Evolutionary conservation across 2,113 vertebrate genomes (phyloP).

Genomic region (Cyprinus carpio): DNA sequence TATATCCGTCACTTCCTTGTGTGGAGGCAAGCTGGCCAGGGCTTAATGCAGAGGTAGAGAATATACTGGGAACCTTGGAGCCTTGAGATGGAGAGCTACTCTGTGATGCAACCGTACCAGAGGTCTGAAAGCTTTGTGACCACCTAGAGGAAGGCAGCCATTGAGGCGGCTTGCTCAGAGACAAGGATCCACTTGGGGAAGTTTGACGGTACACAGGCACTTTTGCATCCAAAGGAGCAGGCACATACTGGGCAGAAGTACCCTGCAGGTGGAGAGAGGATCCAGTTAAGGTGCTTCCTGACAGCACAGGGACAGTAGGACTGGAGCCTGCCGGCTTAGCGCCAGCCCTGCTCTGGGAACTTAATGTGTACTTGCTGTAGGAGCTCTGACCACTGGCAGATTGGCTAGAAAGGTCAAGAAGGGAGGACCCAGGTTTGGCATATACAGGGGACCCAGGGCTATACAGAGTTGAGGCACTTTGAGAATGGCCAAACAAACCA

Average conservation of each 20-base stretch:
- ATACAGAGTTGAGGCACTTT: not conserved
- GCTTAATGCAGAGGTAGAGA: not conserved
- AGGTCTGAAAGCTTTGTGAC: not conserved
- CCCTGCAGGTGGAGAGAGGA: not conserved
- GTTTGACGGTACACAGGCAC: fast-evolving
- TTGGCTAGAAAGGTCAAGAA: not conserved
- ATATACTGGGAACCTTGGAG: not conserved
- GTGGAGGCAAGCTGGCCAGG: not conserved
- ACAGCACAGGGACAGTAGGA: not conserved
- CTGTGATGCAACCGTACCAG: not conserved
- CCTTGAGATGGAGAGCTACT: not conserved
- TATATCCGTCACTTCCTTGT: not conserved
- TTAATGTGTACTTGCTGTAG: fast-evolving
- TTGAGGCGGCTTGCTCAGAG: not conserved
- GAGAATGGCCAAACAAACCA: not conserved
- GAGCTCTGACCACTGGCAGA: not conserved
- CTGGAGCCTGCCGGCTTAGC: not conserved
- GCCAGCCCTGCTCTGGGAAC: not conserved
- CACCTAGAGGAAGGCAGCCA: not conserved
- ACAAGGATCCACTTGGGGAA: not conserved
- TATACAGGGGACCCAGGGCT: not conserved
- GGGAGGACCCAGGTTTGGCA: not conserved
- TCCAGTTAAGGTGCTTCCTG: not conserved
- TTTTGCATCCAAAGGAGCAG: not conserved
- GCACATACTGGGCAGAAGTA: not conserved